Evolutionary conservation across 2,797 vertebrate species (phyloP).

Genomic region (Craterocephalus amniculus): DNA sequence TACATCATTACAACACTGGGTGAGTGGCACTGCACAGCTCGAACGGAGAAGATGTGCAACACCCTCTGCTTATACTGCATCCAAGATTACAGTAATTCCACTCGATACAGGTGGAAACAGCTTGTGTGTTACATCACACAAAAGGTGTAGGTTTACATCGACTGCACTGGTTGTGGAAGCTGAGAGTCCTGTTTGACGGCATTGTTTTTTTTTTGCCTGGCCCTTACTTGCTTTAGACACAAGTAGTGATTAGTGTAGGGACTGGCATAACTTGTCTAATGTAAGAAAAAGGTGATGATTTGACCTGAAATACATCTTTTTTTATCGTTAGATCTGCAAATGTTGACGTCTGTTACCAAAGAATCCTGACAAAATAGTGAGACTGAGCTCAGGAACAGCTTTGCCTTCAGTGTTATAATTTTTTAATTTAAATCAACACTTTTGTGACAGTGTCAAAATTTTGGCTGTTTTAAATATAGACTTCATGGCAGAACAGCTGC

Average conservation of each 20-base stretch:
- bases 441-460: neutral
- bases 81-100: neutral
- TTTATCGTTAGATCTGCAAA: neutral
- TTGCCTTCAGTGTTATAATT: neutral
- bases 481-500: neutral
- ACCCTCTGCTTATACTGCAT: neutral
- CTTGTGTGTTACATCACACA: neutral
- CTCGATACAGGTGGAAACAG: too few species aligned
- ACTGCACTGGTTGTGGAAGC: neutral
- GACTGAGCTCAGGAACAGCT: neutral
- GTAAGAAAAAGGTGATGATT: neutral
- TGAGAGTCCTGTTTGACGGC: neutral
- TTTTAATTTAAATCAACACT: neutral
- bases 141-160: neutral
- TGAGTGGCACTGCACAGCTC: neutral
- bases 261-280: too few species aligned
- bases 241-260: neutral
- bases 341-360: neutral
- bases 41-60: neutral
- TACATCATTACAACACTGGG: neutral
- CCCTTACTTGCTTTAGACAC: neutral
- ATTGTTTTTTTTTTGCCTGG: neutral
- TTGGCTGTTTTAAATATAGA: neutral
- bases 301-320: neutral
- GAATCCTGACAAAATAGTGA: neutral